Conservation (phyloP, 1,140 invertebrate genomes). For the Diorhabda sublineata region DNA sequence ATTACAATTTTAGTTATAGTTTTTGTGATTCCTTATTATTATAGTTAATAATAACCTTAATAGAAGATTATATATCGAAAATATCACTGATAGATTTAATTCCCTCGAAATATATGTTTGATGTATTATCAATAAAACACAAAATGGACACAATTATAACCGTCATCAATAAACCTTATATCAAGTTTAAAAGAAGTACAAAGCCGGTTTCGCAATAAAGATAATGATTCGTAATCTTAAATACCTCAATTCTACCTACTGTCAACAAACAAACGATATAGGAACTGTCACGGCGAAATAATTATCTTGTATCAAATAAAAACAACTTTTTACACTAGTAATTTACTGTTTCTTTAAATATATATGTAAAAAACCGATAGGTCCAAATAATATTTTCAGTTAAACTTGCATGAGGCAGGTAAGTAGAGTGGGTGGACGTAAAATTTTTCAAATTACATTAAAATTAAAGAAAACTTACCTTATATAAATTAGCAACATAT, state of each 20-base stretch:
- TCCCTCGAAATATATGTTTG: too few relatives aligned
- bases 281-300: neutral
- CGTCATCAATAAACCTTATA: neutral
- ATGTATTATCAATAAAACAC: too few relatives aligned
- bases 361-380: neutral
- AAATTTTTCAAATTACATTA: constrained; percentile 18
- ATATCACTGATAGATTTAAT: too few relatives aligned
- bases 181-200: neutral
- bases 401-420: constrained; percentile 32
- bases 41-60: too few relatives aligned
- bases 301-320: neutral
- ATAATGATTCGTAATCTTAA: neutral
- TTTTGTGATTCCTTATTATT: too few relatives aligned
- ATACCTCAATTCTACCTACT: constrained; percentile 7
- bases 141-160: too few relatives aligned
- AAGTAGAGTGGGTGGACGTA: constrained; percentile 24
- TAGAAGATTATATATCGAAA: too few relatives aligned
- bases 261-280: constrained; percentile 10
- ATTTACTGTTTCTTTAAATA: neutral
- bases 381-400: constrained; percentile 21
- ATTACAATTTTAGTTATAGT: too few relatives aligned
- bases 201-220: constrained; percentile 9
- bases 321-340: neutral
- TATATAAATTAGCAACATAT: constrained; percentile 1
- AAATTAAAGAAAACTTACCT: constrained; percentile 20